Evolutionary conservation across 2,797 vertebrate genomes (phyloP), one percentile per base, ranked within the genome.

Genomic region (Centropyge bicolor): DNA sequence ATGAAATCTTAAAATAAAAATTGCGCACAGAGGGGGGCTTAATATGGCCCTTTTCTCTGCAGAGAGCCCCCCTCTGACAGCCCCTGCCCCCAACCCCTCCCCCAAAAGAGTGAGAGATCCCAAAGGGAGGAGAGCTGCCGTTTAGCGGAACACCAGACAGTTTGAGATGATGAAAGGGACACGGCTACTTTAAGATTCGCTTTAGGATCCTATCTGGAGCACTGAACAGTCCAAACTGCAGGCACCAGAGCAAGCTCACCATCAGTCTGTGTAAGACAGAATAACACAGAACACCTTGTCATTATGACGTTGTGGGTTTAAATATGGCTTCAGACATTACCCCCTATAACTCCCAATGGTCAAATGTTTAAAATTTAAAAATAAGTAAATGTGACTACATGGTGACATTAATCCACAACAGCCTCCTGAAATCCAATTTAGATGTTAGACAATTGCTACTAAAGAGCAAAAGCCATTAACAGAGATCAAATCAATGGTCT

Each of bases 141-240:
- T 91, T 86, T 71, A 86, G 87, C 85, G 55, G 85, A 90, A 84
- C 69, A 92, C 86, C 61, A 82, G 85, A 86, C 82, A 64, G 72
- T 80, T 75, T 66, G 57, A 87, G 81, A 81, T 22, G 57, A 80
- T 75, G 77, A 83, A 61, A 66, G 51, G 45, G 49, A 70, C 61
- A 75, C 7, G 17, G 70, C 57, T 80, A 75, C 73, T 80, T 83
- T 85, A 74, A 83, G 38, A 80, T 54, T 22, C 54, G 35, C 35
- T 76, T 64, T 78, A 73, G 91, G 73, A 77, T 73, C 60, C 19
- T 61, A 82, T 83, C 41, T 48, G 51, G 19, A 66, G 69, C 27
- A 40, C 20, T 35, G 73, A 61, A 43, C 52, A 27, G 66, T 46
- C 70, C 41, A 76, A 67, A 74, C 45, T 31, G 57, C 69, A 86